Evolutionary conservation across 2,888 invertebrate genomes (phyloP).

Genomic region (Epinotia demarniana): DNA sequence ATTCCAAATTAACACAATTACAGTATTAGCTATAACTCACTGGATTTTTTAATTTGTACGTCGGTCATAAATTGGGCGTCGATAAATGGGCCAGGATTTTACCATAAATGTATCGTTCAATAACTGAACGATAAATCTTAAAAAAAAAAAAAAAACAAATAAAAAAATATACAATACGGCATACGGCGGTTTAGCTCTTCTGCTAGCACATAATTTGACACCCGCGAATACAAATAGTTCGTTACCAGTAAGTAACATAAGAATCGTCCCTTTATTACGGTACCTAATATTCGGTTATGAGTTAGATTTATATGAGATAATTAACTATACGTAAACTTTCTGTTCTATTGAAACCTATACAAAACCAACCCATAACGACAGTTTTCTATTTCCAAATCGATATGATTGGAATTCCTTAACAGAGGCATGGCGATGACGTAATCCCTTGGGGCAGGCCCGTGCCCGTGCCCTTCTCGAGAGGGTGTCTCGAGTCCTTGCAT

Average conservation of each 20-base stretch:
- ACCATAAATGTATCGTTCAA: neutral
- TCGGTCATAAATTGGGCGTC: neutral
- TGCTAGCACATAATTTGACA: neutral
- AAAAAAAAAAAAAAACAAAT: no score
- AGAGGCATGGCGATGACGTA: conserved; percentile 43
- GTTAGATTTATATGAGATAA: neutral
- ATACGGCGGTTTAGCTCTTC: neutral
- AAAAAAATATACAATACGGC: no score
- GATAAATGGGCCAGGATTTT: neutral
- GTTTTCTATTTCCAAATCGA: conserved; percentile 29
- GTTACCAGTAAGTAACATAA: neutral
- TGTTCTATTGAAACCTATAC: neutral
- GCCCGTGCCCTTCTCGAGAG: conserved; percentile 40
- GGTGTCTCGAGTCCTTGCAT: conserved; percentile 34
- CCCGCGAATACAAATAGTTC: neutral
- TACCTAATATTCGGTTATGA: neutral
- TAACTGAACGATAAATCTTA: no score
- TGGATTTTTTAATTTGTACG: neutral
- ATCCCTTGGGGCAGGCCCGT: conserved; percentile 48
- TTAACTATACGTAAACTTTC: no score
- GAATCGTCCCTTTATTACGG: neutral
- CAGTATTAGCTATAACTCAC: neutral
- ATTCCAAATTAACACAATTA: conserved; percentile 10
- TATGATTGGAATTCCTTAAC: conserved; percentile 26
- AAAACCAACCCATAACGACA: neutral